Evolutionary conservation across 1,140 invertebrate genomes (phyloP).

Genomic region (Saxidomus purpurata): DNA sequence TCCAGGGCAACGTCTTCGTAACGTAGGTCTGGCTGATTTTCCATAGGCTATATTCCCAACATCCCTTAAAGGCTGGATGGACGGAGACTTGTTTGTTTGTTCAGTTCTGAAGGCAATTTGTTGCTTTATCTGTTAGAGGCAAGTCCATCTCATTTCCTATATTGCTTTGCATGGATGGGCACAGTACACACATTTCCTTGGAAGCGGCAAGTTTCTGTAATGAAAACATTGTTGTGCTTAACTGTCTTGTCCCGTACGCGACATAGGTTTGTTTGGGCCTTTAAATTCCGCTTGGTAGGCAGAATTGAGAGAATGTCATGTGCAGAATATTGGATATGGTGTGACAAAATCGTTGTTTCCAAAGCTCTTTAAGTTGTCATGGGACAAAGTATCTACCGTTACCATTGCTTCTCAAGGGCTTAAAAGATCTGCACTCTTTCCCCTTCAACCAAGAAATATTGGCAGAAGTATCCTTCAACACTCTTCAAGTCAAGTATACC

Average conservation of each 20-base stretch:
- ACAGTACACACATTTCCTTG: not conserved
- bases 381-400: too few relatives aligned
- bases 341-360: not conserved
- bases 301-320: not conserved
- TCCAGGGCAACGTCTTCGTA: not conserved
- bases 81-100: not conserved
- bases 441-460: too few relatives aligned
- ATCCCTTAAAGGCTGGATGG: conserved; percentile 41
- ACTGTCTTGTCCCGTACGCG: not conserved
- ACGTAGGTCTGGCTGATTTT: conserved; percentile 12
- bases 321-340: not conserved
- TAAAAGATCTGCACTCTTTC: too few relatives aligned
- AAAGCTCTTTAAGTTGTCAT: too few relatives aligned
- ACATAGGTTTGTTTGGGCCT: not conserved
- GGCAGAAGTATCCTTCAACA: too few relatives aligned
- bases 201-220: not conserved
- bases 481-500: too few relatives aligned
- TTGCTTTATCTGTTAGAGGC: too few relatives aligned
- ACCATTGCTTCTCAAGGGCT: too few relatives aligned
- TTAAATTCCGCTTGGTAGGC: not conserved
- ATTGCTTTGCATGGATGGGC: not conserved
- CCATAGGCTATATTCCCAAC: conserved; percentile 14
- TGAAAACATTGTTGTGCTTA: not conserved
- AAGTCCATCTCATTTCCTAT: not conserved
- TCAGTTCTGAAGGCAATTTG: too few relatives aligned